Evolutionary conservation across 2,888 invertebrate genomes (phyloP), one percentile per base, ranked within the genome.

Genomic region (Platycnemis pennipes): DNA sequence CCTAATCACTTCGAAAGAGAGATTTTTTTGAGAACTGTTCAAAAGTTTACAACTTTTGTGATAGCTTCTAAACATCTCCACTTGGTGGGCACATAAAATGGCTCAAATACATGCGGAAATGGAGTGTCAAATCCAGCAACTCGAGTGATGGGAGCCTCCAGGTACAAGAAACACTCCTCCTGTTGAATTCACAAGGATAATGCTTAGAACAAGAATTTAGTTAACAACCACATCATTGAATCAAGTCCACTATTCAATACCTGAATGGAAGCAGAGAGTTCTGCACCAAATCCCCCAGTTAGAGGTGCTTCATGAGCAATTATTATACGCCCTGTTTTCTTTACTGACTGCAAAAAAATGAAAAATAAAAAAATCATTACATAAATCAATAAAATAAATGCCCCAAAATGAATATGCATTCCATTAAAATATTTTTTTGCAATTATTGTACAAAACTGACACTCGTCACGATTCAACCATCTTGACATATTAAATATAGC

Each of bases 121-220:
- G 99, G 99, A 3, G 99, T 98, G 97, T 99, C 99, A 97, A 99
- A 99, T 22, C 99, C 99, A 45, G 99, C 98, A 91, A 99, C 99
- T 95, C 99, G 97, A 88, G 97, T 97, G 26, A 99, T 97, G 0
- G 99, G 99, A 0, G 99, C 99, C 96, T 99, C 99, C 95, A 99
- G 97, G 96, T 99, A 97, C 86, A 99, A 97, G 97, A 99, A 99
- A 96, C 99, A 99, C 95, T 98, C 98, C 96, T 98, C 98, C 98
- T 99, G 97, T 42, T 11, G 44, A 94, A 94, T 69, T 63, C 86
- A 77, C 42, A 94, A 22, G 22, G 46, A 89, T n/a, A 45, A 53
- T 19, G 31, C 1, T 63, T 11, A 45, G 8, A 42, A 26, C n/a
- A 42, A 63, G 37, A 16, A 46, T 42, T 56, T 5, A 86, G 86